A percentile compares a stretch with the other conserved stretches of the same genome.
Conservation (phyloP, 2,797 vertebrate genomes). For the Benthosema pterotum region DNA sequence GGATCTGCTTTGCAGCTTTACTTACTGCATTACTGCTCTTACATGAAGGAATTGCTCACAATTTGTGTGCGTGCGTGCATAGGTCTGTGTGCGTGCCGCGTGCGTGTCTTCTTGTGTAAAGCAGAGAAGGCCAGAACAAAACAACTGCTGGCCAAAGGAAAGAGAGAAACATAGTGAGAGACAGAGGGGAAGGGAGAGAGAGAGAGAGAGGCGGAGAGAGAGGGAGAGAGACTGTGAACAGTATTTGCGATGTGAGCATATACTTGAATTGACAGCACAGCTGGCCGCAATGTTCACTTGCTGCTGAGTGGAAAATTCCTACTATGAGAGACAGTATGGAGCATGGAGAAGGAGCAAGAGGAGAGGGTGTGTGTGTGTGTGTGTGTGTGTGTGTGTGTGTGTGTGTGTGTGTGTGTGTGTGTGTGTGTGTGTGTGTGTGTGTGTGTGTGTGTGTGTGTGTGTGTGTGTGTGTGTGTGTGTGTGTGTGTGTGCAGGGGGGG, state of each 20-base stretch:
- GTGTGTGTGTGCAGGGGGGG: background rate
- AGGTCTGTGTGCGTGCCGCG: too few species aligned
- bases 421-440: constrained; percentile 18
- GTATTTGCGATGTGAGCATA: constrained; percentile 36
- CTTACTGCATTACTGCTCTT: too few species aligned
- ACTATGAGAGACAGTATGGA: constrained; percentile 58
- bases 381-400: constrained; percentile 34
- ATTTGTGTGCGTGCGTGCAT: background rate
- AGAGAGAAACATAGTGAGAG: too few species aligned
- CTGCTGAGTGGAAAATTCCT: constrained; percentile 79
- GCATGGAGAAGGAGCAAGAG: constrained; percentile 26
- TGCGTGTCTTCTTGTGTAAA: background rate
- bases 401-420: constrained; percentile 24
- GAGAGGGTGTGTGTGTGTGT: constrained; percentile 19
- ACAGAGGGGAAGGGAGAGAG: constrained; percentile 1
- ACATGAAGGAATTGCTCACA: background rate
- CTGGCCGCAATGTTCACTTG: constrained; percentile 68
- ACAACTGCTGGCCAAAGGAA: background rate
- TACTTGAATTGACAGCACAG: constrained; percentile 72
- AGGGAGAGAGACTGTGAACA: constrained; percentile 33
- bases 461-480: constrained; percentile 16
- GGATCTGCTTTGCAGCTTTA: constrained; percentile 2
- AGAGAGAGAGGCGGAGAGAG: constrained; percentile 1
- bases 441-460: background rate
- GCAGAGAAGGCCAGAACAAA: constrained; percentile 9